Base-by-base conservation (phyloP, 2,113 vertebrate species). In the Lichenostomus cassidix region DNA sequence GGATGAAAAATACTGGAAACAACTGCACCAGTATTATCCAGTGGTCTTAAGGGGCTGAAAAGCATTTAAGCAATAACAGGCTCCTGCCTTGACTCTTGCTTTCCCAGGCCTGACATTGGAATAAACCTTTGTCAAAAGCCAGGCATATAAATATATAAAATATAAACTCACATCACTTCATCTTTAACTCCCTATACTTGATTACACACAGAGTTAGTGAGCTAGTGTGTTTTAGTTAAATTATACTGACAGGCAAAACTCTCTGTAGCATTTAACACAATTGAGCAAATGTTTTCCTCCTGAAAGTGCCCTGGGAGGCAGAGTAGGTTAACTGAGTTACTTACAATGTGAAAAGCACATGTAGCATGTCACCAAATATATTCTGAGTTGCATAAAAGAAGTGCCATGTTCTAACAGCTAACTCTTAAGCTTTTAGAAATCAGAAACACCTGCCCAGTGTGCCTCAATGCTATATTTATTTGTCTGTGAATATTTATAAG, bases 401-500 rank as follows among this genome's bases (percentile, higher is more conserved):
- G 71, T 46, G 76, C 90, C 91, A 80, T 83, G 83, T 90, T 75
- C 83, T 86, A 92, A 75, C 59, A 97, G 83, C 92, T 85, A 37
- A 77, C 83, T 84, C 83, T 91, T 83, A 92, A 94, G 94, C 77
- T 65, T 46, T 52, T 35, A 65, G 63, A 95, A 96, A 96, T 90
- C 70, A 94, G 83, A 96, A 97, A 96, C 96, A 97, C 95, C 80
- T 96, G 96, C 29, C 15, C 33, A 13, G 5, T 2, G 41, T 60
- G 73, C 92, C 90, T 95, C 89, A 86, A 92, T 33, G 59, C 92
- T 91, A 5, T 93, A 95, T 95, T 97, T 96, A 94, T 95, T 96
- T 93, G 52, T 95, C 88, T 70, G 84, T 92, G 94, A 95, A 95
- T 96, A 97, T 95, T 94, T 96, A 95, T 95, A 94, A 87, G 93